Conservation (phyloP, 2,888 invertebrate genomes). For the Oscheius sp. region DNA sequence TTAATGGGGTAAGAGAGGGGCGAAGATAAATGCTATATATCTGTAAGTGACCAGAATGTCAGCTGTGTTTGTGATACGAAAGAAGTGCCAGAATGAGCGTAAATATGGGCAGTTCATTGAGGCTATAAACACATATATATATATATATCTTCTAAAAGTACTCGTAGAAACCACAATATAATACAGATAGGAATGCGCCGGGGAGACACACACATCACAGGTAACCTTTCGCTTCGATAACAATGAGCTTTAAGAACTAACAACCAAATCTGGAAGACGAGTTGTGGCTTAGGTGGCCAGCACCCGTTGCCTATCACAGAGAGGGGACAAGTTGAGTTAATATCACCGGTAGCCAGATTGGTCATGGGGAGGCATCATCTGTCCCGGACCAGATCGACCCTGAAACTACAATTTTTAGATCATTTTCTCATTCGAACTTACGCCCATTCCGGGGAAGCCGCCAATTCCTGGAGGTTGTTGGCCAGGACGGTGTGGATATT, state of each 20-base stretch:
- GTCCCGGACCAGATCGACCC: conserved; percentile 15
- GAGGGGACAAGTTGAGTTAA: neutral
- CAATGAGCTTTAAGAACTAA: neutral
- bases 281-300: conserved; percentile 8
- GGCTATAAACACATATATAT: neutral
- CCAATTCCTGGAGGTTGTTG: conserved; percentile 16
- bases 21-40: too few relatives aligned
- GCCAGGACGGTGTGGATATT: conserved; percentile 23
- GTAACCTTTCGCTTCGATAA: too few relatives aligned
- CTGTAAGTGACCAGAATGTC: neutral
- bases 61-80: neutral
- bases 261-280: conserved; percentile 10
- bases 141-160: conserved; percentile 1
- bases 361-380: conserved; percentile 29
- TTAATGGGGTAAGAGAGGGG: neutral
- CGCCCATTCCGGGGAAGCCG: conserved; percentile 12
- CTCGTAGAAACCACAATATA: conserved; percentile 29
- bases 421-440: neutral
- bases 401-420: neutral
- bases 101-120: conserved; percentile 4
- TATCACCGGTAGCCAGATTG: conserved; percentile 25
- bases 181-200: conserved; percentile 28
- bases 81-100: neutral
- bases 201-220: conserved; percentile 3
- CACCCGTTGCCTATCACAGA: conserved; percentile 22